Conservation (phyloP, 2,113 vertebrate species). For the Castor canadensis region DNA sequence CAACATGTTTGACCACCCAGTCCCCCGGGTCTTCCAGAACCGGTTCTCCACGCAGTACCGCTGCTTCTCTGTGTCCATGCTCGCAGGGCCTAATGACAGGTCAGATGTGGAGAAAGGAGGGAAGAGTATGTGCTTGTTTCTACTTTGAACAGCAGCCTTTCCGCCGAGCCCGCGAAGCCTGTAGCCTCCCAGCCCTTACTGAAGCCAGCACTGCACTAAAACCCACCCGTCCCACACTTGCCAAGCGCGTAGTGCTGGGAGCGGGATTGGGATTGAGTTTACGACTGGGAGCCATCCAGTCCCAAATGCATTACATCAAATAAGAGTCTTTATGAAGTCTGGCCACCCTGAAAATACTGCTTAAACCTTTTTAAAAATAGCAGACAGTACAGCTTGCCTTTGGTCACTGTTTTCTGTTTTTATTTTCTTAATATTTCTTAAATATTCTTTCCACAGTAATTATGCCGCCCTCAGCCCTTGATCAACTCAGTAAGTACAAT, state of each 20-base stretch:
- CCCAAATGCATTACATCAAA: background rate
- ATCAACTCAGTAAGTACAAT: constrained; percentile 96
- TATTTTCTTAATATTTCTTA: constrained; percentile 41
- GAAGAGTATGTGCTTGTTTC: constrained; percentile 92
- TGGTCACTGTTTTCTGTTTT: background rate
- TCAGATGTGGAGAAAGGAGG: constrained; percentile 99
- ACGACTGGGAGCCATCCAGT: background rate
- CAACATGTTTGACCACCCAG: constrained; percentile 96
- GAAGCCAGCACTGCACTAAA: background rate
- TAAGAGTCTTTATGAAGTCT: background rate
- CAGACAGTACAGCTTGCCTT: background rate
- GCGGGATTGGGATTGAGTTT: background rate
- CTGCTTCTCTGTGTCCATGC: constrained; percentile 98
- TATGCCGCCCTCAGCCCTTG: constrained; percentile 98
- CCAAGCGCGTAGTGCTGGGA: background rate
- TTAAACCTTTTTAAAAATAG: background rate
- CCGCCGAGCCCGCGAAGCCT: constrained; percentile 29
- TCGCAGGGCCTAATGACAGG: constrained; percentile 97
- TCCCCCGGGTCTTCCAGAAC: constrained; percentile 95
- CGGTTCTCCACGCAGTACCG: constrained; percentile 99
- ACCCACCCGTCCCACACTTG: background rate
- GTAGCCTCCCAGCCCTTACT: background rate
- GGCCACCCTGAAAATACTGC: background rate
- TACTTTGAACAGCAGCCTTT: constrained; percentile 77
- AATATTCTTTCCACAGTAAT: constrained; percentile 90